phyloP scores from a whole-genome alignment of 2,888 invertebrate species.

The Drosophila neotestacea region DNA sequence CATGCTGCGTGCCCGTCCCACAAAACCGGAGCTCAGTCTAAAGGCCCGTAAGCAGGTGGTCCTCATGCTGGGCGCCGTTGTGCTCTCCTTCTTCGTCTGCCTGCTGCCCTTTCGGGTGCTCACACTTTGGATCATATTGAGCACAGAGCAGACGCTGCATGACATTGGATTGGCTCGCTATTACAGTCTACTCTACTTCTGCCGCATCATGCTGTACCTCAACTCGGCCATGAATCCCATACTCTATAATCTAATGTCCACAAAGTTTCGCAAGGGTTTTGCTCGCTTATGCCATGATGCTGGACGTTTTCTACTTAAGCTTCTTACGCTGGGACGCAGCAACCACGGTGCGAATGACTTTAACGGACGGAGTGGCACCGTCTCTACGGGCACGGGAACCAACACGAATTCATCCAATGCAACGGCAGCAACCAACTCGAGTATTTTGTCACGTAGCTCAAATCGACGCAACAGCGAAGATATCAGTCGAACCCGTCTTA shows the following conservation, averaged over 20 bases:
- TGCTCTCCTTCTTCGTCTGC: constrained; percentile 94
- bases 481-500: constrained; percentile 65
- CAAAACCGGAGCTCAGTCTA: constrained; percentile 90
- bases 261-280: constrained; percentile 94
- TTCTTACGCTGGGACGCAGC: constrained; percentile 67
- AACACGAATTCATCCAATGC: constrained; percentile 87
- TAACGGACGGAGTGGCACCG: constrained; percentile 59
- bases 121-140: constrained; percentile 92
- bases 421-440: constrained; percentile 86
- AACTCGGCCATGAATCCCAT: constrained; percentile 97
- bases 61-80: constrained; percentile 94
- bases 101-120: constrained; percentile 94
- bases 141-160: constrained; percentile 89
- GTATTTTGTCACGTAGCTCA: constrained; percentile 88
- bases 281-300: constrained; percentile 87
- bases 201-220: constrained; percentile 93
- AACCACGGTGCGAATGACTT: constrained; percentile 28
- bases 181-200: constrained; percentile 93
- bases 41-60: constrained; percentile 93
- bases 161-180: constrained; percentile 91
- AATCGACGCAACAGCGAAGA: constrained; percentile 87
- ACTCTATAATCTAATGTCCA: constrained; percentile 96
- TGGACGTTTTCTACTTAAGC: constrained; percentile 47
- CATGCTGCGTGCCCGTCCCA: constrained; percentile 89
- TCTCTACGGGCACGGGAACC: constrained; percentile 84